These are phyloP conservation scores for Entelurus aequoreus DNA, from an alignment of 2,113 vertebrate species.

Conservation along the genomic window DNA sequence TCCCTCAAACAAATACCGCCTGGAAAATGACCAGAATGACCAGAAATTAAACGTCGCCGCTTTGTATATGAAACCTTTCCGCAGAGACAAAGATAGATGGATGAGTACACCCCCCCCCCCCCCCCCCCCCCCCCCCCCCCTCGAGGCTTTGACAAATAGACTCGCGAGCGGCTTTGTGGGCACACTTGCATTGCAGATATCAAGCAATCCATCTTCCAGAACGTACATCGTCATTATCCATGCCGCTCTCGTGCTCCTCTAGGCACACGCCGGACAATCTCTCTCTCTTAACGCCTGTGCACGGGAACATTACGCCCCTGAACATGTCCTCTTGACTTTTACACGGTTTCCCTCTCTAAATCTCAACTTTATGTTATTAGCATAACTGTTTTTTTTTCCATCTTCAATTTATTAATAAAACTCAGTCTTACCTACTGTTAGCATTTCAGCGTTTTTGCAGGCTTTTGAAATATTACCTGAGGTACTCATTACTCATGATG, in stretches of 20 bases:
- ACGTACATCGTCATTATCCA: constrained; percentile 61
- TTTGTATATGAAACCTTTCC: constrained; percentile 21
- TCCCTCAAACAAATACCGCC: constrained; percentile 7
- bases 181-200: constrained; percentile 44
- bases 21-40: constrained; percentile 19
- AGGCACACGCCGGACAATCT: constrained; percentile 57
- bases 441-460: no score
- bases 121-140: constrained; percentile 32
- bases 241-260: constrained; percentile 32
- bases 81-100: constrained; percentile 48
- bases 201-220: constrained; percentile 58
- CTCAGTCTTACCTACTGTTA: no score
- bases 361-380: no score
- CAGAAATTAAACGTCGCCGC: constrained; percentile 38
- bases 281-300: constrained; percentile 48
- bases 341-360: not conserved
- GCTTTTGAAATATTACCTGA: no score
- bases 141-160: constrained; percentile 64
- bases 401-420: no score
- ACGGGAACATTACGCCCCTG: constrained; percentile 19
- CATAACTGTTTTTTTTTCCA: no score
- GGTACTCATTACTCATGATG: no score
- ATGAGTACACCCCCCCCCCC: constrained; percentile 38
- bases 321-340: constrained; percentile 51
- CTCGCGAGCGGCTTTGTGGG: constrained; percentile 36